These are phyloP conservation scores for Zosterops lateralis DNA, from an alignment of 2,113 vertebrate species.

Conservation along the genomic window DNA sequence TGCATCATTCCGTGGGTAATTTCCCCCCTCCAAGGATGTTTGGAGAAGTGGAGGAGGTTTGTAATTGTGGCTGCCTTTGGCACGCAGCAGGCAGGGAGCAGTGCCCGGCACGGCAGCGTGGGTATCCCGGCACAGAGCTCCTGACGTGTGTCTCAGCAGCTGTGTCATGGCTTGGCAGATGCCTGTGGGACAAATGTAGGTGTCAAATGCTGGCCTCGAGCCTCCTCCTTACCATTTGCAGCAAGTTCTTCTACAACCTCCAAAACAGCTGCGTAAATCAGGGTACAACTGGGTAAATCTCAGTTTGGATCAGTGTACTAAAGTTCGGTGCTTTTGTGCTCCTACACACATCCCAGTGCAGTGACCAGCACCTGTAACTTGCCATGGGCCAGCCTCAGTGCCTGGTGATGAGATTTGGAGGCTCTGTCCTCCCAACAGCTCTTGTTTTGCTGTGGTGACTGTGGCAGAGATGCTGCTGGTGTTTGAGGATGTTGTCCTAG, in stretches of 20 bases:
- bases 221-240: background rate
- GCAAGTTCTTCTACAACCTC: background rate
- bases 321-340: background rate
- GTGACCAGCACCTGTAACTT: background rate
- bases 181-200: background rate
- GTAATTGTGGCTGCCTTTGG: background rate
- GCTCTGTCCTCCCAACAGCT: background rate
- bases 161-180: background rate
- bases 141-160: background rate
- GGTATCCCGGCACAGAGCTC: background rate
- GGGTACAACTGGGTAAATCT: background rate
- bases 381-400: background rate
- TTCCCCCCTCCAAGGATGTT: background rate
- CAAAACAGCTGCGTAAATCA: background rate
- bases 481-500: background rate
- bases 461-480: rapidly evolving
- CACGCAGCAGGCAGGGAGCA: background rate
- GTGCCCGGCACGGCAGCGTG: rapidly evolving
- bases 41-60: background rate
- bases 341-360: rapidly evolving
- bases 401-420: background rate
- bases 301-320: background rate
- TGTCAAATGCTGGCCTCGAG: background rate
- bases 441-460: background rate
- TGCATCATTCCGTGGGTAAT: background rate